These are phyloP conservation scores for Panorpa germanica DNA, from an alignment of 2,888 invertebrate species.

Conservation along the genomic window DNA sequence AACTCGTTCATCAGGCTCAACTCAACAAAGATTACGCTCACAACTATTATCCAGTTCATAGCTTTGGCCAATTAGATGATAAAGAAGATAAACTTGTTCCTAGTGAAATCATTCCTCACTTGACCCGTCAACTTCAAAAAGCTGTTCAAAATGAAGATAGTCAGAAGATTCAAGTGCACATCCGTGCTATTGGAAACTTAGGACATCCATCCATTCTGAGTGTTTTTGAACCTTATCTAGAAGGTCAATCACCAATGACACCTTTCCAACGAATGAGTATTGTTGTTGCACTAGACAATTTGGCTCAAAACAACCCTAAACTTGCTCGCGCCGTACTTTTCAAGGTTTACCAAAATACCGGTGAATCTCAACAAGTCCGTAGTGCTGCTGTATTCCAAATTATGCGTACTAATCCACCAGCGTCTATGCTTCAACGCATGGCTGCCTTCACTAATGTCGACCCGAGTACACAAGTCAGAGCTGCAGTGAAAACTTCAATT, in stretches of 20 bases:
- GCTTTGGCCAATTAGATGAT: slow-evolving; percentile 36
- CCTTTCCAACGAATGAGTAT: slow-evolving; percentile 43
- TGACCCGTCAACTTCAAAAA: slow-evolving; percentile 30
- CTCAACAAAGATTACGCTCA: slow-evolving; percentile 35
- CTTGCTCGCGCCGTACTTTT: slow-evolving; percentile 35
- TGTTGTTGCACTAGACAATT: slow-evolving; percentile 31
- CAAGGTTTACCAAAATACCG: slow-evolving; percentile 44
- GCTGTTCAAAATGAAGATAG: slow-evolving; percentile 33
- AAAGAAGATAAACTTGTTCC: slow-evolving; percentile 31
- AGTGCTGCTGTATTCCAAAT: slow-evolving; percentile 40
- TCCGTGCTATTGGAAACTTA: slow-evolving; percentile 42
- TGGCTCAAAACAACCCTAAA: slow-evolving; percentile 30
- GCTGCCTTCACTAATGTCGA: slow-evolving; percentile 47
- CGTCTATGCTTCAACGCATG: slow-evolving; percentile 46
- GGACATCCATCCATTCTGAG: slow-evolving; percentile 39
- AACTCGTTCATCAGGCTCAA: slow-evolving; percentile 37
- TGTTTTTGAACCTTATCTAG: slow-evolving; percentile 45
- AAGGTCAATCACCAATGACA: slow-evolving; percentile 33
- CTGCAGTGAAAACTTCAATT: slow-evolving; percentile 44
- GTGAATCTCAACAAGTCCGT: slow-evolving; percentile 43
- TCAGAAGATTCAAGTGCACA: slow-evolving; percentile 36
- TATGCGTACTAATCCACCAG: slow-evolving; percentile 37
- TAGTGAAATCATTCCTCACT: slow-evolving; percentile 37
- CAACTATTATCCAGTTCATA: slow-evolving; percentile 41
- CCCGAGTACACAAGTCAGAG: slow-evolving; percentile 38